Conservation (phyloP, 2,888 invertebrate species). For the Auanema sp. region DNA sequence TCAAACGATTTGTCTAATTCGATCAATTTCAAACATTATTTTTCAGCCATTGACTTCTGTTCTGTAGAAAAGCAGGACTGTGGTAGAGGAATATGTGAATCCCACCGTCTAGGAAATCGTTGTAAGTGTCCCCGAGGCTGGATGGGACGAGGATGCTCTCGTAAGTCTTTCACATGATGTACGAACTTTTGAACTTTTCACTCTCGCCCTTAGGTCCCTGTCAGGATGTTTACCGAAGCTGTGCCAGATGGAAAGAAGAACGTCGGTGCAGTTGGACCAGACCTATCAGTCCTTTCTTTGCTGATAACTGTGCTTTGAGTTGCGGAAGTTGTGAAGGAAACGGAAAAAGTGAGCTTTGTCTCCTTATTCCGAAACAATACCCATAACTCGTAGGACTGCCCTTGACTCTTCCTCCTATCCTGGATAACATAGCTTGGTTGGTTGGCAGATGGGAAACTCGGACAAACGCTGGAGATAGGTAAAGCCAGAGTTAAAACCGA, state of each 20-base stretch:
- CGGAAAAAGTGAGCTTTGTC: slow-evolving; percentile 33
- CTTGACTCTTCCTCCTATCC: slow-evolving; percentile 53
- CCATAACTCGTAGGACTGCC: slow-evolving; percentile 39
- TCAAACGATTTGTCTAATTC: neutral
- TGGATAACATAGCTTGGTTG: slow-evolving; percentile 60
- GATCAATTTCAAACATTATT: neutral
- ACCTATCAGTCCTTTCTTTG: slow-evolving; percentile 55
- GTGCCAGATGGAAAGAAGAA: slow-evolving; percentile 56
- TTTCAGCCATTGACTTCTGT: slow-evolving; percentile 50
- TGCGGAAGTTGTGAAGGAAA: slow-evolving; percentile 50
- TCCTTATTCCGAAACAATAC: neutral
- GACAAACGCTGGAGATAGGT: slow-evolving; percentile 38
- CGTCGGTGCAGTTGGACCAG: slow-evolving; percentile 56
- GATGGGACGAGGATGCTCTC: slow-evolving; percentile 53
- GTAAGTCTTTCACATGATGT: slow-evolving; percentile 25
- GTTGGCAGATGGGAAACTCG: slow-evolving; percentile 57
- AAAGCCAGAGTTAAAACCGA: neutral
- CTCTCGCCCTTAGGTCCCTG: slow-evolving; percentile 49
- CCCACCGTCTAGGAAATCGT: slow-evolving; percentile 36
- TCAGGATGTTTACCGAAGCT: slow-evolving; percentile 59
- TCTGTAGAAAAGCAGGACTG: slow-evolving; percentile 35
- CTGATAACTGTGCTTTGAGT: slow-evolving; percentile 58
- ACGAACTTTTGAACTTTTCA: too few relatives aligned
- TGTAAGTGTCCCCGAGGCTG: slow-evolving; percentile 53
- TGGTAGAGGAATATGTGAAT: slow-evolving; percentile 37